A percentile compares a stretch with the other conserved stretches of the same genome.
phyloP scores from a whole-genome alignment of 2,888 invertebrate genomes.

The Amblyteles armatorius region DNA sequence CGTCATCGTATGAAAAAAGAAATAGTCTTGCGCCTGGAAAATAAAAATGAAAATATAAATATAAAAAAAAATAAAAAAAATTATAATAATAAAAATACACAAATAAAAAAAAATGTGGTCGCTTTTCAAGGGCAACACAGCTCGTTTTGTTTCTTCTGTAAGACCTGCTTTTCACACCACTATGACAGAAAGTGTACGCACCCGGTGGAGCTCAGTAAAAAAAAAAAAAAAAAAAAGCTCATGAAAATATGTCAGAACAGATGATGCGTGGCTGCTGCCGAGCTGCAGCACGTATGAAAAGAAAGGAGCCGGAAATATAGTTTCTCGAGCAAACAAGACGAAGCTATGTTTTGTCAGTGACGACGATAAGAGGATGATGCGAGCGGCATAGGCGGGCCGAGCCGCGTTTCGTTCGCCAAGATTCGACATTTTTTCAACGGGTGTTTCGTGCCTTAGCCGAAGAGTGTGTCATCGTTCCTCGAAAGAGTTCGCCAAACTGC shows the following conservation, averaged over 20 bases:
- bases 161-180: background rate
- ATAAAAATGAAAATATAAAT: background rate
- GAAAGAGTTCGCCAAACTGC: background rate
- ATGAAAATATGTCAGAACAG: background rate
- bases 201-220: background rate
- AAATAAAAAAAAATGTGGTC: background rate
- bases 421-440: background rate
- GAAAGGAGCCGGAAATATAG: conserved; percentile 22
- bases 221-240: background rate
- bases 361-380: background rate
- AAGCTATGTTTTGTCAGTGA: conserved; percentile 10
- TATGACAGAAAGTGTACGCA: background rate
- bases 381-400: background rate
- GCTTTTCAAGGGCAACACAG: background rate
- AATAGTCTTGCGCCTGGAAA: conserved; percentile 19
- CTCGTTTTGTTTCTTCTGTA: background rate
- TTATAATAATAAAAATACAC: background rate
- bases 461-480: conserved; percentile 12
- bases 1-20: conserved; percentile 58
- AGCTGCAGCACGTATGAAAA: background rate
- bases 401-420: background rate
- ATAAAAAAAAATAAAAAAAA: background rate
- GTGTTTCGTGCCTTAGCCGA: background rate
- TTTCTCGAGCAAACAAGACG: conserved; percentile 20
- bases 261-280: background rate